Conservation (phyloP, 2,797 vertebrate species). For the Monodelphis domestica region DNA sequence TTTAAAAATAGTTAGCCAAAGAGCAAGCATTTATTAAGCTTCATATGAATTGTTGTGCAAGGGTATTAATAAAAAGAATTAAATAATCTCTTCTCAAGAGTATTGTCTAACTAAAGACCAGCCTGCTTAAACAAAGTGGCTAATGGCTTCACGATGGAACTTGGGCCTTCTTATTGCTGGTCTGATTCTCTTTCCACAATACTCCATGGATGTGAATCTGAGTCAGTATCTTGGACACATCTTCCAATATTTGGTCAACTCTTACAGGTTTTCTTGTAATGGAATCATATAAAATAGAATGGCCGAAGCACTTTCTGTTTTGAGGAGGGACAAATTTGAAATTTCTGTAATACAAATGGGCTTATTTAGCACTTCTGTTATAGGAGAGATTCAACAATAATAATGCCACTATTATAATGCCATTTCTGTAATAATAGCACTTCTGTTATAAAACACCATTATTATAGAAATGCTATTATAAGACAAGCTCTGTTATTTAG, state of each 20-base stretch:
- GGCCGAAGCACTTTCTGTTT: conserved; percentile 79
- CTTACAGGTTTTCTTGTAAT: conserved; percentile 65
- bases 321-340: conserved; percentile 83
- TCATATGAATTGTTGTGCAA: neutral
- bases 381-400: conserved; percentile 85
- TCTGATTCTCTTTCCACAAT: conserved; percentile 3
- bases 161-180: conserved; percentile 43
- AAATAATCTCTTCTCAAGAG: neutral
- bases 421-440: conserved; percentile 89
- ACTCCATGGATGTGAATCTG: conserved; percentile 22
- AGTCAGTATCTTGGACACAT: conserved; percentile 50
- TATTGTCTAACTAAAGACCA: conserved; percentile 2
- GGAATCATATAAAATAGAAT: conserved; percentile 77
- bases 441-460: conserved; percentile 90
- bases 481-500: conserved; percentile 88
- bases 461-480: conserved; percentile 89
- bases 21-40: neutral
- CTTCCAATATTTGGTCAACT: conserved; percentile 58
- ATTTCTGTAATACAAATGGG: conserved; percentile 84
- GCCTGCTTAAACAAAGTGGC: neutral
- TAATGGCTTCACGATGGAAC: conserved; percentile 1
- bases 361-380: conserved; percentile 86
- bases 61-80: neutral
- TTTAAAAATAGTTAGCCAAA: neutral
- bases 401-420: conserved; percentile 89